Percentiles rank a stretch among this genome's conserved stretches.
Conservation (phyloP, 2,888 invertebrate species). For the Ormyrus rosae region DNA sequence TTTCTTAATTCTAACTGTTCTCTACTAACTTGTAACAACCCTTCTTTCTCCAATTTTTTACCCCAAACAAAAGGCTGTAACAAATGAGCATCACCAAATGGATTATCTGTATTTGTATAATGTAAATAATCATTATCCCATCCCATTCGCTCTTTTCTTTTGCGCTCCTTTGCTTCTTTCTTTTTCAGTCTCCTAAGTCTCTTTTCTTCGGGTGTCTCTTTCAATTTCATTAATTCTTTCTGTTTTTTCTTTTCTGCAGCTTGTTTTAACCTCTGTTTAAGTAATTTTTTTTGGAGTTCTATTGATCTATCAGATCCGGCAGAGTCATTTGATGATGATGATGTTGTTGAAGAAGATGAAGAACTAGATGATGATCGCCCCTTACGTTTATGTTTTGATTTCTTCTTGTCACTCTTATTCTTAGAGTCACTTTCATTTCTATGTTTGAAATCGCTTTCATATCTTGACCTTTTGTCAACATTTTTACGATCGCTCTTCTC, state of each 20-base stretch:
- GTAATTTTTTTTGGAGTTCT: conserved; percentile 84
- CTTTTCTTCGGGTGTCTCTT: conserved; percentile 98
- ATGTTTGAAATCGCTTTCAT: conserved; percentile 53
- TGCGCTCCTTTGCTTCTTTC: conserved; percentile 93
- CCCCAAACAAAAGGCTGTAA: conserved; percentile 97
- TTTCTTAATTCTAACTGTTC: conserved; percentile 90
- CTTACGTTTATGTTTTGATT: conserved; percentile 58
- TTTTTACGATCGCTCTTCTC: neutral
- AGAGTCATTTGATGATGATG: conserved; percentile 64
- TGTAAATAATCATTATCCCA: conserved; percentile 98
- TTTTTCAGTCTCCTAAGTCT: conserved; percentile 88
- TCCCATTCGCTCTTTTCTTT: conserved; percentile 93
- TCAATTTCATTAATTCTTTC: conserved; percentile 88
- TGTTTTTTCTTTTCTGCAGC: conserved; percentile 82
- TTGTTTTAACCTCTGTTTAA: conserved; percentile 83
- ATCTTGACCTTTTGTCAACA: conserved; percentile 56
- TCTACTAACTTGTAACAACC: conserved; percentile 85
- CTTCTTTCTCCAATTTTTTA: conserved; percentile 97
- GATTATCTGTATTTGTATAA: conserved; percentile 98
- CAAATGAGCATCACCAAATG: conserved; percentile 97
- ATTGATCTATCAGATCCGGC: conserved; percentile 79
- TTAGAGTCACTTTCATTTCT: conserved; percentile 5
- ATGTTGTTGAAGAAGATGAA: conserved; percentile 61
- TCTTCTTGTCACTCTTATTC: conserved; percentile 58
- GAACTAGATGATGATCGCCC: conserved; percentile 44